Percentiles rank a stretch among this genome's conserved stretches.
These are phyloP conservation scores for Conomelus anceps DNA, from an alignment of 2,888 invertebrate species.

Conservation along the genomic window DNA sequence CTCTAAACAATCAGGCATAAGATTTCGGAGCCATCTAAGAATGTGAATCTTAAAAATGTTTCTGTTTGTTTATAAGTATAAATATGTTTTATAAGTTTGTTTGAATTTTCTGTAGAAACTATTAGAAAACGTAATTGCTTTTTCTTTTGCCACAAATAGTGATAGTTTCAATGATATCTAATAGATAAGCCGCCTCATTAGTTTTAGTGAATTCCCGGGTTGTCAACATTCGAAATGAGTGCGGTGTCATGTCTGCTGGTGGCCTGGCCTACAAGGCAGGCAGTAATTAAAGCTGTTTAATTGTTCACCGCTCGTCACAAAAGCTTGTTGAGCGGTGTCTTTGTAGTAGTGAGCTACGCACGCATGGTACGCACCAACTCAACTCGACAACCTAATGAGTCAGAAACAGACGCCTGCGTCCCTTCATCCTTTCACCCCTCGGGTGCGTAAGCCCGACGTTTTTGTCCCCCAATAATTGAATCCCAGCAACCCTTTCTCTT, in stretches of 20 bases:
- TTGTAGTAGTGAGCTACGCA: no score
- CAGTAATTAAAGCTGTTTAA: background rate
- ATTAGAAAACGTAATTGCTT: no score
- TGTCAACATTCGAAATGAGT: background rate
- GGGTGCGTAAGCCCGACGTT: background rate
- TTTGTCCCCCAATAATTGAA: background rate
- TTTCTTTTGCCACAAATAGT: background rate
- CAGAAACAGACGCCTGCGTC: background rate
- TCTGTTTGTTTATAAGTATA: no score
- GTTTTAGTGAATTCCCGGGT: background rate
- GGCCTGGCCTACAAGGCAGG: background rate
- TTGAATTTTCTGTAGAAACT: no score
- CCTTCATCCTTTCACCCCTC: background rate
- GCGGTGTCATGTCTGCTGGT: background rate
- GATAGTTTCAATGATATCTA: background rate
- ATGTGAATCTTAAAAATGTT: no score
- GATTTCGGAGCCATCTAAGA: no score
- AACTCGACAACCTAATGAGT: background rate
- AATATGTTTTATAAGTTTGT: no score
- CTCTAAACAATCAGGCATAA: no score
- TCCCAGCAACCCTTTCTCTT: background rate
- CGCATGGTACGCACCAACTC: background rate
- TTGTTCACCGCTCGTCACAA: background rate
- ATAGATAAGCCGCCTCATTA: background rate
- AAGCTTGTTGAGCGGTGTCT: background rate